Evolutionary conservation across 2,888 invertebrate species (phyloP).

Genomic region (Clistopyga incitator): DNA sequence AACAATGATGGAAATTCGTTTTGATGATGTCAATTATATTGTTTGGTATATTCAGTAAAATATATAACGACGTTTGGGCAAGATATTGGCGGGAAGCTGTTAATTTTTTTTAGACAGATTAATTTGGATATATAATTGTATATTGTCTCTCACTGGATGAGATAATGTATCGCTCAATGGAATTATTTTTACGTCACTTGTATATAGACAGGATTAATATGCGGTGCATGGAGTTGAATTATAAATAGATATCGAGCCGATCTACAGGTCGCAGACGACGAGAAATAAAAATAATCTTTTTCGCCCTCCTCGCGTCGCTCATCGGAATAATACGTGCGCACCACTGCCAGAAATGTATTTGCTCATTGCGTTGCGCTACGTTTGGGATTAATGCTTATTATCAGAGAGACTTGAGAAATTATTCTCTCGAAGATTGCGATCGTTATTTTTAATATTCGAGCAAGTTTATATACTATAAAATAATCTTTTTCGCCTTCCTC

Average conservation of each 20-base stretch:
- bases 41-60: too few species aligned
- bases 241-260: neutral
- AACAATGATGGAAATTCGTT: too few species aligned
- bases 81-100: too few species aligned
- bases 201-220: neutral
- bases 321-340: neutral
- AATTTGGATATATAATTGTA: too few species aligned
- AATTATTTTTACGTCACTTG: slow-evolving; percentile 2
- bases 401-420: too few species aligned
- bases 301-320: neutral
- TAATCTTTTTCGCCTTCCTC: slow-evolving; percentile 40
- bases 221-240: neutral
- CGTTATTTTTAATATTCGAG: too few species aligned
- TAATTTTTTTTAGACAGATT: too few species aligned
- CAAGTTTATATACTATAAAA: too few species aligned
- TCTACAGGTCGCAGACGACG: slow-evolving; percentile 48
- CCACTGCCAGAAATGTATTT: neutral
- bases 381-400: neutral
- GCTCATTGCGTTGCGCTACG: neutral
- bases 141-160: neutral
- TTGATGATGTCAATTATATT: too few species aligned
- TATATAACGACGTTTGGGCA: too few species aligned
- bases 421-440: too few species aligned
- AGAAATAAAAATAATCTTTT: slow-evolving; percentile 57
- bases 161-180: neutral